These are phyloP conservation scores for Ditylenchus weischeri DNA, from an alignment of 2,888 invertebrate species.

Conservation along the genomic window DNA sequence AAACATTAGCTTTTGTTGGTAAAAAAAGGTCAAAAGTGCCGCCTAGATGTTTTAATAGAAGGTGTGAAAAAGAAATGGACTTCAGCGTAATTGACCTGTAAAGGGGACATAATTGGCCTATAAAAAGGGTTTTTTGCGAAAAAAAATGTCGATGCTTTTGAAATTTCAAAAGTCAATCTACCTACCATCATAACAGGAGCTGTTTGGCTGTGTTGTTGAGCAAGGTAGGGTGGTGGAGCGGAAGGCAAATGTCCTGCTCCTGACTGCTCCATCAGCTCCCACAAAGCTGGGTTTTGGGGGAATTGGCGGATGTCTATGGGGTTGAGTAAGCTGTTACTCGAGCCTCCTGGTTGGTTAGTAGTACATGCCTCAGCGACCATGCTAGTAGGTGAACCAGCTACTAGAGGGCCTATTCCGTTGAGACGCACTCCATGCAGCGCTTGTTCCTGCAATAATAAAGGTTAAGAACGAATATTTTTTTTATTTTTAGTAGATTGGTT, in stretches of 20 bases:
- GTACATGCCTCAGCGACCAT: constrained; percentile 53
- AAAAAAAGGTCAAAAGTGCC: too few relatives aligned
- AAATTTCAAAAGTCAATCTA: too few relatives aligned
- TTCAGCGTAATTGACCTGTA: too few relatives aligned
- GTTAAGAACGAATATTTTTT: not conserved
- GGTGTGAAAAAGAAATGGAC: too few relatives aligned
- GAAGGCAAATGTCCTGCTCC: not conserved
- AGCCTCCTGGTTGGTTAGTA: not conserved
- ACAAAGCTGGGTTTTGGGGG: constrained; percentile 32
- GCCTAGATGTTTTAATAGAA: too few relatives aligned
- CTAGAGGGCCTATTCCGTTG: constrained; percentile 90
- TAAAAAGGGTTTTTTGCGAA: too few relatives aligned
- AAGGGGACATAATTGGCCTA: too few relatives aligned
- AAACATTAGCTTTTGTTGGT: too few relatives aligned
- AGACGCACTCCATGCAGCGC: constrained; percentile 65
- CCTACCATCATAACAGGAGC: not conserved
- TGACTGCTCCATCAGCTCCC: constrained; percentile 21
- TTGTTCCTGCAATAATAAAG: constrained; percentile 50
- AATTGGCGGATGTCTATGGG: constrained; percentile 40
- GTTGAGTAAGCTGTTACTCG: constrained; percentile 16
- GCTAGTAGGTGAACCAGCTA: constrained; percentile 76
- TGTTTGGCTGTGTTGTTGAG: constrained; percentile 1
- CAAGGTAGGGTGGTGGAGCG: not conserved
- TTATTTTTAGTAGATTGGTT: not conserved
- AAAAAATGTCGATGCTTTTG: too few relatives aligned